These are phyloP conservation scores for Turnix velox DNA, from an alignment of 2,113 vertebrate species.

Conservation along the genomic window DNA sequence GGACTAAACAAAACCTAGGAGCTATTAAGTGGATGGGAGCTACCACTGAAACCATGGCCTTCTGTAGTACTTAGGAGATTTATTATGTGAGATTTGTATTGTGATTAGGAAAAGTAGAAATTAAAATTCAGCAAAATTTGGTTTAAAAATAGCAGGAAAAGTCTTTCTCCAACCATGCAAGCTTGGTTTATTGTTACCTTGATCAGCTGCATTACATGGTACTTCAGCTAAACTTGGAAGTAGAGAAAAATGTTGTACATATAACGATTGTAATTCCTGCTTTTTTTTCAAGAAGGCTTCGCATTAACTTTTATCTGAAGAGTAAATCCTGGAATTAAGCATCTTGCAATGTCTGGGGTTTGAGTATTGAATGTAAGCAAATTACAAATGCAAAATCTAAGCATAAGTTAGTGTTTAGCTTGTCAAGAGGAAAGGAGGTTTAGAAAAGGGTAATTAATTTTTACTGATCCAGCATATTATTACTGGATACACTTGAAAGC, in stretches of 20 bases:
- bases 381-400: background rate
- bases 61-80: accelerated
- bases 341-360: background rate
- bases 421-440: background rate
- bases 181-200: background rate
- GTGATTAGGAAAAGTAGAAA: background rate
- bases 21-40: background rate
- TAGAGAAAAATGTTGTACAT: background rate
- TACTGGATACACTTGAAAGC: background rate
- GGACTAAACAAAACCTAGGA: background rate
- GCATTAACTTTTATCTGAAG: background rate
- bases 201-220: background rate
- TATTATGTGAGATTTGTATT: background rate
- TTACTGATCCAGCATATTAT: background rate
- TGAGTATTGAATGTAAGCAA: background rate
- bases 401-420: background rate
- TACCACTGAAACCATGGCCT: background rate
- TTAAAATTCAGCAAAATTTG: background rate
- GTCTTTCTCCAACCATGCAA: background rate
- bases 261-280: background rate
- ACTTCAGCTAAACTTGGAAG: background rate
- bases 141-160: background rate
- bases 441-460: background rate
- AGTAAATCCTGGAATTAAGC: background rate
- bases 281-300: background rate